phyloP scores from a whole-genome alignment of 2,888 invertebrate species.

The Uropetala carovei region DNA sequence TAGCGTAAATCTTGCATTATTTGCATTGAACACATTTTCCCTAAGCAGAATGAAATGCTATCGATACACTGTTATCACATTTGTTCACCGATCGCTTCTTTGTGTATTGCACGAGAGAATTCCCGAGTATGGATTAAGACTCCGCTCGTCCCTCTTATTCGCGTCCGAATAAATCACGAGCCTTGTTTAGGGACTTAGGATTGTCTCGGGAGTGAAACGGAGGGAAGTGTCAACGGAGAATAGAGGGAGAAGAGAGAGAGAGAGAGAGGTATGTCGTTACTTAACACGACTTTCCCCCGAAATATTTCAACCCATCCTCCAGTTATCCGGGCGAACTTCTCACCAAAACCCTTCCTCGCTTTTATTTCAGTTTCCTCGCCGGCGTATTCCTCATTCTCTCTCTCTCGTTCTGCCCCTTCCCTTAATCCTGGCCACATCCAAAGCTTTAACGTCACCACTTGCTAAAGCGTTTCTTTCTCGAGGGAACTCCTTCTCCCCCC shows the following conservation, averaged over 20 bases:
- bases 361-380: slow-evolving; percentile 50
- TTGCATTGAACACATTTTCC: too few species aligned
- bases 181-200: background rate
- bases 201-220: background rate
- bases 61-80: too few species aligned
- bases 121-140: too few species aligned
- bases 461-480: slow-evolving; percentile 43
- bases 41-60: too few species aligned
- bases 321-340: background rate
- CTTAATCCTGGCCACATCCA: slow-evolving; percentile 38
- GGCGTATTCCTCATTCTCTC: slow-evolving; percentile 21
- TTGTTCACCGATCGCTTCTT: too few species aligned
- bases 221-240: background rate
- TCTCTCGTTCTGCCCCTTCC: background rate
- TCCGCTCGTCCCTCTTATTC: background rate
- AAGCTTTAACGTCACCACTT: slow-evolving; percentile 35
- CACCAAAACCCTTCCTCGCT: slow-evolving; percentile 12
- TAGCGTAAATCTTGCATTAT: too few species aligned
- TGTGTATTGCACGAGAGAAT: too few species aligned
- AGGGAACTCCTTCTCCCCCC: background rate
- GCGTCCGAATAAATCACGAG: slow-evolving; percentile 53
- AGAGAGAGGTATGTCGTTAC: slow-evolving; percentile 11
- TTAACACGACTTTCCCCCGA: slow-evolving; percentile 41
- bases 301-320: slow-evolving; percentile 53
- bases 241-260: background rate